These are phyloP conservation scores for Anas bernieri DNA, from an alignment of 2,797 vertebrate species.

Conservation along the genomic window DNA sequence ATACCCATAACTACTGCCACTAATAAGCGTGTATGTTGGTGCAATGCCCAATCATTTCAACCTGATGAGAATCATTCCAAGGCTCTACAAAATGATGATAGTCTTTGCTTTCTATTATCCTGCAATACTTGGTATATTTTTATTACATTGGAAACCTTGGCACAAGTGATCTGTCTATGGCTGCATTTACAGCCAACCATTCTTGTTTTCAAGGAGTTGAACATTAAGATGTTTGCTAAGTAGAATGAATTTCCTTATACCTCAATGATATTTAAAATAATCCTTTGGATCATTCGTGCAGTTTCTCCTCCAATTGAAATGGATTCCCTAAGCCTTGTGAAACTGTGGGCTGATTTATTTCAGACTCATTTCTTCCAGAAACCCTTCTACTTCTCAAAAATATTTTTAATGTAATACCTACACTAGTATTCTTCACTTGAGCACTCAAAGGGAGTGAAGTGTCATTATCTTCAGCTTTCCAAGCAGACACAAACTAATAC, in stretches of 20 bases:
- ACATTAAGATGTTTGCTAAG: not conserved
- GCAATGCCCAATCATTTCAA: not conserved
- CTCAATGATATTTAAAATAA: not conserved
- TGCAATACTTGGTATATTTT: not conserved
- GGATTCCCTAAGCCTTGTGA: not conserved
- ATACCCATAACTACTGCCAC: not conserved
- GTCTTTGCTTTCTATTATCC: not conserved
- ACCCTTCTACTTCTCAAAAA: not conserved
- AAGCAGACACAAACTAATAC: not conserved
- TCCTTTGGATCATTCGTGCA: not conserved
- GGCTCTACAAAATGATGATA: not conserved
- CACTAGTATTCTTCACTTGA: not conserved
- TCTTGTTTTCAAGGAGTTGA: not conserved
- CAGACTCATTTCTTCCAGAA: not conserved
- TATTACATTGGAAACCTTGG: not conserved
- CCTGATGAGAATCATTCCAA: not conserved
- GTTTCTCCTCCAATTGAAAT: not conserved
- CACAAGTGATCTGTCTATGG: not conserved
- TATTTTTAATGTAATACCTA: not conserved
- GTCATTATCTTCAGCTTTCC: not conserved
- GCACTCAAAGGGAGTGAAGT: not conserved
- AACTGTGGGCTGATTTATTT: not conserved
- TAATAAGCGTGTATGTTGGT: slow-evolving; percentile 5
- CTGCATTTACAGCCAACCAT: not conserved
- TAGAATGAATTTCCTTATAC: not conserved